These are phyloP conservation scores for Perizoma flavofasciatum DNA, from an alignment of 2,888 invertebrate species.

Conservation along the genomic window DNA sequence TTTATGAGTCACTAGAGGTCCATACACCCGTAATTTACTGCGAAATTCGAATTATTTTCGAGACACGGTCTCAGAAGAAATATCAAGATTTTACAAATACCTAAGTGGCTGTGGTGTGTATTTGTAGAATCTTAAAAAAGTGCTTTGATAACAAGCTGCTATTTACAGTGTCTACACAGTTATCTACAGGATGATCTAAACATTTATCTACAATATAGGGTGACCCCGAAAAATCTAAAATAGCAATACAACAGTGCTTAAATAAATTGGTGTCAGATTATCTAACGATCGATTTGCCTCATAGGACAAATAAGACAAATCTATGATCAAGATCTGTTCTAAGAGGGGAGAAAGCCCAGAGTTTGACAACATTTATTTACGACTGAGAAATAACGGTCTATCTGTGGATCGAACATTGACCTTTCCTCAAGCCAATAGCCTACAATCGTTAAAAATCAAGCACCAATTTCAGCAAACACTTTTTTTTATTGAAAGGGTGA, in stretches of 20 bases:
- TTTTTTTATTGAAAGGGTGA: constrained; percentile 18
- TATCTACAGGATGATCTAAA: constrained; percentile 22
- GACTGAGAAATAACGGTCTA: neutral
- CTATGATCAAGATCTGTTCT: neutral
- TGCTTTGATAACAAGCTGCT: too few species aligned
- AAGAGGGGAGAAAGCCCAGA: neutral
- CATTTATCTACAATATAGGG: constrained; percentile 15
- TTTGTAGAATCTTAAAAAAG: too few species aligned
- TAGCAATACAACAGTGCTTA: neutral
- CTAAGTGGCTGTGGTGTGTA: too few species aligned
- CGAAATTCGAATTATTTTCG: too few species aligned
- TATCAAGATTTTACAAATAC: too few species aligned
- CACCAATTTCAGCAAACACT: constrained; percentile 24
- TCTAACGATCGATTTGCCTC: neutral
- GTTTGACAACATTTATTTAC: constrained; percentile 3
- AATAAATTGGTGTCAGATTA: constrained; percentile 3
- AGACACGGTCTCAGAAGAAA: too few species aligned
- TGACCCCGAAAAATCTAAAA: constrained; percentile 2
- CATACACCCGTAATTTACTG: too few species aligned
- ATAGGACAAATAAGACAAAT: neutral
- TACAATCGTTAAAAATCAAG: constrained; percentile 21
- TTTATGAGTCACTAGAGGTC: too few species aligned
- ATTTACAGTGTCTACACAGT: constrained; percentile 15
- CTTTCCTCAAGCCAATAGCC: constrained; percentile 15
- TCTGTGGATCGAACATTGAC: constrained; percentile 14